phyloP scores from a whole-genome alignment of 2,888 invertebrate genomes.

The Xestia xanthographa region DNA sequence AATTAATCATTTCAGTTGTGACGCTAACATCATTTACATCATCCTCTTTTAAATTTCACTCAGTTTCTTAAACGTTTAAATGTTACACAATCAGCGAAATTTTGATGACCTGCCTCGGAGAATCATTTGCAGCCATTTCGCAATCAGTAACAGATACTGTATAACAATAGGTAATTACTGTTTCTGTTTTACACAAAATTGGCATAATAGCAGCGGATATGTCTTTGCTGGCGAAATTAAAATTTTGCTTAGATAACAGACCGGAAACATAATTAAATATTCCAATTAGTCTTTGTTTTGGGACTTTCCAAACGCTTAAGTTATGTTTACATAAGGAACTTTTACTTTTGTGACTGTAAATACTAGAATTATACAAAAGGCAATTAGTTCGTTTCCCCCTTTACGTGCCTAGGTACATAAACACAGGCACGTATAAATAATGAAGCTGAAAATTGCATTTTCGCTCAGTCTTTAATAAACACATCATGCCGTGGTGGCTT shows the following conservation, averaged over 20 bases:
- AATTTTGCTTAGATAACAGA: constrained; percentile 56
- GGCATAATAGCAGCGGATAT: constrained; percentile 41
- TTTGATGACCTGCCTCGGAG: constrained; percentile 56
- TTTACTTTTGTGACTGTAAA: constrained; percentile 50
- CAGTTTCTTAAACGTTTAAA: constrained; percentile 65
- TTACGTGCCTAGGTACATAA: constrained; percentile 23
- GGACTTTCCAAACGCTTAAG: constrained; percentile 48
- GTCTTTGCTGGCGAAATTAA: constrained; percentile 38
- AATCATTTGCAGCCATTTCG: constrained; percentile 49
- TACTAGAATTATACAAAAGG: constrained; percentile 15
- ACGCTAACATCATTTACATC: constrained; percentile 74
- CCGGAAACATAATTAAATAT: constrained; percentile 48
- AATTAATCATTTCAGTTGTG: constrained; percentile 80
- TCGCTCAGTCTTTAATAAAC: constrained; percentile 74
- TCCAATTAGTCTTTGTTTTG: constrained; percentile 54
- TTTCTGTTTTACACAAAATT: constrained; percentile 58
- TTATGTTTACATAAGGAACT: constrained; percentile 40
- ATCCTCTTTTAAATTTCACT: constrained; percentile 68
- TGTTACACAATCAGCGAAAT: constrained; percentile 68
- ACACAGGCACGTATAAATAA: constrained; percentile 39
- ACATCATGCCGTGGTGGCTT: constrained; percentile 74
- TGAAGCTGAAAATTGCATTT: constrained; percentile 66
- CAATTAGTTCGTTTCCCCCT: constrained; percentile 12
- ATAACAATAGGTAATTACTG: constrained; percentile 64
- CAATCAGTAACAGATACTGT: constrained; percentile 55